These are phyloP conservation scores for Sipha flava DNA, from an alignment of 1,140 invertebrate genomes.

Conservation along the genomic window DNA sequence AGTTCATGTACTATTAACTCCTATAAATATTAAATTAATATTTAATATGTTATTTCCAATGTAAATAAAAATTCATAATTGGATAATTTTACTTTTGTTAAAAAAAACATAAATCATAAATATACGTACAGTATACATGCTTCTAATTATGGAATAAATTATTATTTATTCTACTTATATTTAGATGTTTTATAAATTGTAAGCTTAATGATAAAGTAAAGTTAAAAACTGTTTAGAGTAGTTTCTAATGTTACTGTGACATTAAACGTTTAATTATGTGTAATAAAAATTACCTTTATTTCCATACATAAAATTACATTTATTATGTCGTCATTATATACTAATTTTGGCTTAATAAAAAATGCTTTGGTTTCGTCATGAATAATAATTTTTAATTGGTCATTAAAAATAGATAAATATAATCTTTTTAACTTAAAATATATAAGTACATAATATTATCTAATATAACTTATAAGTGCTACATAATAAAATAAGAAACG, in stretches of 20 bases:
- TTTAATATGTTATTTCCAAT: too few species aligned
- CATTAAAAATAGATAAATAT: not conserved
- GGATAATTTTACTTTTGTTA: too few species aligned
- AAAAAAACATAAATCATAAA: too few species aligned
- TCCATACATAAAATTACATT: not conserved
- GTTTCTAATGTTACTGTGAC: not conserved
- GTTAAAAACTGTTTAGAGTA: not conserved
- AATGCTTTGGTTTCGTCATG: not conserved
- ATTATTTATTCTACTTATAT: too few species aligned
- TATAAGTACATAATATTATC: not conserved
- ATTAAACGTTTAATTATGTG: conserved; percentile 3
- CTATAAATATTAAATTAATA: too few species aligned
- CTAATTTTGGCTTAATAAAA: not conserved
- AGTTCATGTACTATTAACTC: too few species aligned
- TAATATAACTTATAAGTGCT: not conserved
- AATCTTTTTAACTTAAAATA: not conserved
- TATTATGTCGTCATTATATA: not conserved
- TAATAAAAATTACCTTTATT: not conserved
- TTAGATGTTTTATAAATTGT: too few species aligned
- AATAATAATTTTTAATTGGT: conserved; percentile 24
- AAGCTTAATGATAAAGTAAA: not conserved
- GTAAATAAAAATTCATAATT: too few species aligned
- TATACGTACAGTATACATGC: too few species aligned
- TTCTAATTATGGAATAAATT: too few species aligned
- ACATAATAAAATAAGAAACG: not conserved